phyloP scores from a whole-genome alignment of 2,888 invertebrate genomes.

The Acanthosepion lycidas region DNA sequence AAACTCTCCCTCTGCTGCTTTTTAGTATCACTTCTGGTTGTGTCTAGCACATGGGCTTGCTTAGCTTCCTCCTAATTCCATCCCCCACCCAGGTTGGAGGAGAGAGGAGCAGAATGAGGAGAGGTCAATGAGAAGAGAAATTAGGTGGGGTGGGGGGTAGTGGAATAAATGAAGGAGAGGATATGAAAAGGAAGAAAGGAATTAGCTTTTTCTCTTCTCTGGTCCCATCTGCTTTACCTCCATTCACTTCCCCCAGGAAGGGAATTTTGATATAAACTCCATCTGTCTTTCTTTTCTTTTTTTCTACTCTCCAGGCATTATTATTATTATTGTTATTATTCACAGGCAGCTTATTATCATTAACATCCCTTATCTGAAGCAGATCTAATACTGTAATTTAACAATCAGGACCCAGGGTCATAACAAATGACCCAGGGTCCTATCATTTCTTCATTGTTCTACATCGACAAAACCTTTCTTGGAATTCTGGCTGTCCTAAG shows the following conservation, averaged over 20 bases:
- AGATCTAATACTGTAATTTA: too few relatives aligned
- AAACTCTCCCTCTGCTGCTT: neutral
- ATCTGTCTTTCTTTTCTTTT: neutral
- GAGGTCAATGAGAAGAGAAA: slow-evolving; percentile 13
- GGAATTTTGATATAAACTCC: slow-evolving; percentile 33
- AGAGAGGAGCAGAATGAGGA: neutral
- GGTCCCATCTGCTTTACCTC: neutral
- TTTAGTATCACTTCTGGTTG: too few relatives aligned
- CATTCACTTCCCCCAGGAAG: neutral
- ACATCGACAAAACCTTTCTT: too few relatives aligned
- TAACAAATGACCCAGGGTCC: too few relatives aligned
- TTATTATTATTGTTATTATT: too few relatives aligned
- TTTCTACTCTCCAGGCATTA: too few relatives aligned
- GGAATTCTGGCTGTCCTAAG: too few relatives aligned
- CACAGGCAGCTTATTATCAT: too few relatives aligned
- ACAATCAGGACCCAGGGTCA: too few relatives aligned
- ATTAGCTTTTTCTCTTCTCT: neutral
- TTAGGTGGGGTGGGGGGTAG: neutral
- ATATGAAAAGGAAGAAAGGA: neutral
- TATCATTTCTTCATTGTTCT: too few relatives aligned
- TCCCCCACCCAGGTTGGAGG: neutral
- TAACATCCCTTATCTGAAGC: too few relatives aligned
- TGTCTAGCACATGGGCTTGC: neutral
- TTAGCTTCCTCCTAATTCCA: neutral
- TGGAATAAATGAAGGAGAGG: neutral